phyloP scores from a whole-genome alignment of 2,888 invertebrate species.

The Polyommatus icarus region DNA sequence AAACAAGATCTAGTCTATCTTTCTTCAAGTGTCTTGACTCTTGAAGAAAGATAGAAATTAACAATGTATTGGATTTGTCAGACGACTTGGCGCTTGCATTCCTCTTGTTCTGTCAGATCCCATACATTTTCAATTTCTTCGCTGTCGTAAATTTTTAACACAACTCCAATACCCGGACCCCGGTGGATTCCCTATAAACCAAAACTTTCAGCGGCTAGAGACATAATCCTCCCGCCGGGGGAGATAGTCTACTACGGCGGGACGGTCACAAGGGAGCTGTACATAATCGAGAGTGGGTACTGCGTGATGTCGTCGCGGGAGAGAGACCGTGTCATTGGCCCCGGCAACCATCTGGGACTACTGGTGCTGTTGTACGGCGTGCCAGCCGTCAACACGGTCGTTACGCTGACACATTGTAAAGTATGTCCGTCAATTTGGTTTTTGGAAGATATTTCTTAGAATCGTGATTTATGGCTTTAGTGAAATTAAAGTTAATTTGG shows the following conservation, averaged over 20 bases:
- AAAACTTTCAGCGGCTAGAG: constrained; percentile 58
- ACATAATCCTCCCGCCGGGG: constrained; percentile 73
- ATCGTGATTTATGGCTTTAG: background rate
- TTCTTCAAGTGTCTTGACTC: no score
- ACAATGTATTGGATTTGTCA: no score
- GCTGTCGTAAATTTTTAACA: no score
- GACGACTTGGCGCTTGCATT: no score
- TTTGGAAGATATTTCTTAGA: background rate
- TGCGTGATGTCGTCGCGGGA: constrained; percentile 68
- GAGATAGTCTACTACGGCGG: constrained; percentile 78
- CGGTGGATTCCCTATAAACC: background rate
- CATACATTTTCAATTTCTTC: no score
- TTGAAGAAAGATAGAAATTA: no score
- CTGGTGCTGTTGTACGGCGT: constrained; percentile 73
- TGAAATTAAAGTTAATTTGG: background rate
- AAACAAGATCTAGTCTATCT: no score
- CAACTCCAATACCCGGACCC: no score
- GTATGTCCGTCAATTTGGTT: constrained; percentile 47
- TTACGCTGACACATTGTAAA: constrained; percentile 77
- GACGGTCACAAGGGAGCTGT: constrained; percentile 73
- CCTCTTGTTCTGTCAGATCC: no score
- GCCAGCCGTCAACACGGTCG: constrained; percentile 69
- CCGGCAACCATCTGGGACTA: constrained; percentile 71
- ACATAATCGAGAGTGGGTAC: constrained; percentile 76
- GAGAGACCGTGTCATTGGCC: constrained; percentile 64